Percentiles rank a stretch among this genome's conserved stretches.
phyloP scores from a whole-genome alignment of 2,888 invertebrate species.

The Zelleria hepariella region DNA sequence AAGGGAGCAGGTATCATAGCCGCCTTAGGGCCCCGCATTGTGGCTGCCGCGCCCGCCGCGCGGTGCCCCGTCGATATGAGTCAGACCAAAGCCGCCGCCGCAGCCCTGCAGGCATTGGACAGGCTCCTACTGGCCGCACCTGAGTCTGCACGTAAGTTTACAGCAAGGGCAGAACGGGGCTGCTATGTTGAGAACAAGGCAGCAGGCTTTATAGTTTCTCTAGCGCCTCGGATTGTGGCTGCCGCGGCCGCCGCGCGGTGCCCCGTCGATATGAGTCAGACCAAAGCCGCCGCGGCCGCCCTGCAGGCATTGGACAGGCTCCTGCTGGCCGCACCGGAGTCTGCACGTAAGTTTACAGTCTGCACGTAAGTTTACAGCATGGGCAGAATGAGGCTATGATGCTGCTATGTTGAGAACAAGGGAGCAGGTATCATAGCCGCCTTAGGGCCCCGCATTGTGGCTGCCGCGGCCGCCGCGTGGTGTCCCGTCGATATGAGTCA shows the following conservation, averaged over 20 bases:
- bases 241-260: not conserved
- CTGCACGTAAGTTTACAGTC: conserved; percentile 35
- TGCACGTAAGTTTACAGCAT: conserved; percentile 45
- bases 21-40: too few relatives aligned
- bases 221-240: too few relatives aligned
- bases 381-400: too few relatives aligned
- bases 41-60: too few relatives aligned
- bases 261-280: conserved; percentile 14
- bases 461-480: not conserved
- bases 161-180: too few relatives aligned
- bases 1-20: too few relatives aligned
- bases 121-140: conserved; percentile 45
- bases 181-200: too few relatives aligned
- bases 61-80: conserved; percentile 13
- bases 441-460: too few relatives aligned
- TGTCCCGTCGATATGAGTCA: conserved; percentile 14
- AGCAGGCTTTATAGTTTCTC: too few relatives aligned
- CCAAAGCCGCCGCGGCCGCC: conserved; percentile 34
- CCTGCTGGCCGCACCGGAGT: conserved; percentile 33
- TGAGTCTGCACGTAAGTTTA: conserved; percentile 36
- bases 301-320: conserved; percentile 42
- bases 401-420: too few relatives aligned
- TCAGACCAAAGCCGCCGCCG: conserved; percentile 22
- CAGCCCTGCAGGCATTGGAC: conserved; percentile 51
- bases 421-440: too few relatives aligned